A percentile compares a stretch with the other conserved stretches of the same genome.
Conservation (phyloP, 92 coral and sea anemone species). For the Bergia puertoricense region DNA sequence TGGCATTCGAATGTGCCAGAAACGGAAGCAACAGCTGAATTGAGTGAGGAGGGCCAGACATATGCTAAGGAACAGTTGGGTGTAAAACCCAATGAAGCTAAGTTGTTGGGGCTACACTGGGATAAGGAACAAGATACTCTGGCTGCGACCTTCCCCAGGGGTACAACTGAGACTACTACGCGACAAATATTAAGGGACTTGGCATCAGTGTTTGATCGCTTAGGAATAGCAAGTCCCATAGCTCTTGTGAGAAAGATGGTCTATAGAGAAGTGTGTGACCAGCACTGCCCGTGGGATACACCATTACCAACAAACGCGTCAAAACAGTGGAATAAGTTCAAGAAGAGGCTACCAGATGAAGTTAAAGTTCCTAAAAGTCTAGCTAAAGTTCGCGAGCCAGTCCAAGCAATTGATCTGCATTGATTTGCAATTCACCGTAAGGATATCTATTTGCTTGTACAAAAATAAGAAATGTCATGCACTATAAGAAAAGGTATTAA, state of each 20-base stretch:
- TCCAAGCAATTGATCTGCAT: slow-evolving; percentile 49
- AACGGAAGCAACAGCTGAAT: no score
- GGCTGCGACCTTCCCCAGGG: slow-evolving; percentile 40
- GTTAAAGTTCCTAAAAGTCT: slow-evolving; percentile 50
- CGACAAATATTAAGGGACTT: slow-evolving; percentile 20
- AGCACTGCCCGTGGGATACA: slow-evolving; percentile 53
- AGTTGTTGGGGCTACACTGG: slow-evolving; percentile 57
- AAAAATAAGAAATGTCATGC: no score
- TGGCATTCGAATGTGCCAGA: slow-evolving; percentile 66
- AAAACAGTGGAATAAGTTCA: slow-evolving; percentile 39
- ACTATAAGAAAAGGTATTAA: no score
- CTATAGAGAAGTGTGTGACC: slow-evolving; percentile 53
- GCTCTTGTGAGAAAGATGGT: slow-evolving; percentile 54
- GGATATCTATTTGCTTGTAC: no score
- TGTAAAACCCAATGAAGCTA: no score
- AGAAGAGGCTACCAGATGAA: slow-evolving; percentile 43
- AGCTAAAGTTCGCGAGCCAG: slow-evolving; percentile 29
- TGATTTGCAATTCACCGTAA: no score
- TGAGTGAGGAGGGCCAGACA: no score
- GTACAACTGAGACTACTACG: slow-evolving; percentile 36
- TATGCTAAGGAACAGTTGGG: no score
- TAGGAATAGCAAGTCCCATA: slow-evolving; percentile 51
- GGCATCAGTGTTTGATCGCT: slow-evolving; percentile 53
- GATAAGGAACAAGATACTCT: slow-evolving; percentile 52
- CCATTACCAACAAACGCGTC: slow-evolving; percentile 2